phyloP scores from a whole-genome alignment of 2,113 vertebrate species.

The Cryptotis parvus region DNA sequence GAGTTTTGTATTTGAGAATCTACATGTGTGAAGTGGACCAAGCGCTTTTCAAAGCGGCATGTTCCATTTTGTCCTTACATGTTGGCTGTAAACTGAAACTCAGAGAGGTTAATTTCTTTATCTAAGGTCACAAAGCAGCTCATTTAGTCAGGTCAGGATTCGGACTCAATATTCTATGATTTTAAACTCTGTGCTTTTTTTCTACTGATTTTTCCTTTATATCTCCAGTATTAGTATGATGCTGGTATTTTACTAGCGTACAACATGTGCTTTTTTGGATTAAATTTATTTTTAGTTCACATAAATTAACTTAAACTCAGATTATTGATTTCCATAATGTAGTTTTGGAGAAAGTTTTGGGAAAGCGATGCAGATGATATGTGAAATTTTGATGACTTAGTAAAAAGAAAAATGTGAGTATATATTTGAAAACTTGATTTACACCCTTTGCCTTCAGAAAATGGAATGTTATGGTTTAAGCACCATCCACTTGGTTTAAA shows the following conservation, averaged over 20 bases:
- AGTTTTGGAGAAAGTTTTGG: not conserved
- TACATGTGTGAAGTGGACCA: not conserved
- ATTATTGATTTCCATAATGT: not conserved
- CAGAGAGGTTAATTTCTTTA: slow-evolving; percentile 16
- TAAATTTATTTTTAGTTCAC: slow-evolving; percentile 31
- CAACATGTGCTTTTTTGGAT: not conserved
- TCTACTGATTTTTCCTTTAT: not conserved
- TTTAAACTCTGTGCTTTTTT: not conserved
- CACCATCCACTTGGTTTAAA: not conserved
- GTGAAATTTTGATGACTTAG: not conserved
- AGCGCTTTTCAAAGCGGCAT: not conserved
- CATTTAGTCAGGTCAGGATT: not conserved
- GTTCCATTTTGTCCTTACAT: not conserved
- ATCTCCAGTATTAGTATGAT: not conserved
- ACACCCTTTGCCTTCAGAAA: not conserved
- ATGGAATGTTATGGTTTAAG: not conserved
- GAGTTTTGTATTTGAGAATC: not conserved
- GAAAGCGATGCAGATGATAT: not conserved
- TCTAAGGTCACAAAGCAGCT: not conserved
- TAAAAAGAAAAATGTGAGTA: slow-evolving; percentile 22
- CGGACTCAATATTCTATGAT: not conserved
- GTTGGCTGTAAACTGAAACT: not conserved
- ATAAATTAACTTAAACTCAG: not conserved
- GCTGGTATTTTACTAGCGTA: not conserved
- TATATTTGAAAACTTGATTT: not conserved